These are phyloP conservation scores for Drosophila simulans DNA, from an alignment of 1,140 invertebrate genomes.

Conservation along the genomic window DNA sequence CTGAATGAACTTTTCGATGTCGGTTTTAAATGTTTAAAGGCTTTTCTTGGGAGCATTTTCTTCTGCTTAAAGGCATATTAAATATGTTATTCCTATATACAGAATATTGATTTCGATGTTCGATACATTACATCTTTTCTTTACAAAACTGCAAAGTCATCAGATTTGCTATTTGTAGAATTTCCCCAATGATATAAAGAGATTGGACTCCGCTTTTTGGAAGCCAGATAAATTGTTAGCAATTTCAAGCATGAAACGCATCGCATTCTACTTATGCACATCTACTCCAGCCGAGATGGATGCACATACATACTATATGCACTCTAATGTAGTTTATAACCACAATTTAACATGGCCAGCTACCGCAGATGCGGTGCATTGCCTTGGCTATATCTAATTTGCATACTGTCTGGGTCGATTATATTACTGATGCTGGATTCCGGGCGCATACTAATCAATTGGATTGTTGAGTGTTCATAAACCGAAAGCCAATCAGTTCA, in stretches of 20 bases:
- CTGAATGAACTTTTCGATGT: conserved; percentile 25
- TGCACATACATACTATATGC: conserved; percentile 5
- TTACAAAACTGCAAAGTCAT: too few species aligned
- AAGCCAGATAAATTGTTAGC: conserved; percentile 45
- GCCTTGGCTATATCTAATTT: conserved; percentile 60
- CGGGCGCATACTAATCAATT: conserved; percentile 58
- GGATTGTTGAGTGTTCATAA: conserved; percentile 51
- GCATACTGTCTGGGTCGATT: conserved; percentile 73
- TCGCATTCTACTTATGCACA: conserved; percentile 37
- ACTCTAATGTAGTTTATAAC: conserved; percentile 71
- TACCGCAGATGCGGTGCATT: conserved; percentile 52
- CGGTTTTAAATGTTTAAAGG: conserved; percentile 18
- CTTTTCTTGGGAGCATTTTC: background rate
- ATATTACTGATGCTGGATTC: conserved; percentile 41
- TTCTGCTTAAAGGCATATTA: background rate
- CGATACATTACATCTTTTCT: too few species aligned
- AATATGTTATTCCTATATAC: too few species aligned
- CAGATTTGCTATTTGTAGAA: background rate
- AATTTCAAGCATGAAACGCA: conserved; percentile 48
- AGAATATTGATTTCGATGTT: too few species aligned
- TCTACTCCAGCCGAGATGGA: conserved; percentile 39
- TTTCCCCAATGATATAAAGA: background rate
- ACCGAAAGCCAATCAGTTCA: conserved; percentile 4
- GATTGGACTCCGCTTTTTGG: background rate
- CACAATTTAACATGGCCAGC: conserved; percentile 71